These are phyloP conservation scores for Apostichopus japonicus DNA, from an alignment of 35 echinoderm and acorn worm genomes.

Conservation along the genomic window DNA sequence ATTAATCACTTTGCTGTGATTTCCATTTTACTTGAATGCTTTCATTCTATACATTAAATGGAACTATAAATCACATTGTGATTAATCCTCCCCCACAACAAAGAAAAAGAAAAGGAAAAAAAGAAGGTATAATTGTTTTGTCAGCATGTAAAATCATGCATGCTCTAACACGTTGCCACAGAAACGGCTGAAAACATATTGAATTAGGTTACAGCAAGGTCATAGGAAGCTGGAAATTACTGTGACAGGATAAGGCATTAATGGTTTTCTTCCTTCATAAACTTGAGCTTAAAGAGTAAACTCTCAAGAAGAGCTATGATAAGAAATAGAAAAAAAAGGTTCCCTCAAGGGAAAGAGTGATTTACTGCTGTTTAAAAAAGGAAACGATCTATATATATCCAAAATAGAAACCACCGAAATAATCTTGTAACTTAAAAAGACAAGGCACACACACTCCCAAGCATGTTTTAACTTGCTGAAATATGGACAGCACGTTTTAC, in stretches of 20 bases:
- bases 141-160: not conserved
- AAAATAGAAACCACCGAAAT: too few relatives aligned
- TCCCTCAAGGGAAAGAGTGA: not conserved
- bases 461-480: too few relatives aligned
- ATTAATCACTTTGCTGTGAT: too few relatives aligned
- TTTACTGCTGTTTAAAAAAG: not conserved
- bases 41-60: not conserved
- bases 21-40: too few relatives aligned
- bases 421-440: too few relatives aligned
- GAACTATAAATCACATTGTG: not conserved
- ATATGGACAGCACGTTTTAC: too few relatives aligned
- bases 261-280: not conserved
- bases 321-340: not conserved
- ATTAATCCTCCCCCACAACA: not conserved
- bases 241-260: not conserved
- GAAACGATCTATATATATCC: too few relatives aligned
- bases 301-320: not conserved
- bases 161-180: not conserved
- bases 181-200: not conserved
- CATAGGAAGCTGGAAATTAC: not conserved
- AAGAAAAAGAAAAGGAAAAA: not conserved
- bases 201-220: not conserved
- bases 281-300: not conserved
- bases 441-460: too few relatives aligned
- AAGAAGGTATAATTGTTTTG: not conserved